Base-by-base conservation (phyloP, 2,888 invertebrate genomes). In the Cantharis rufa region DNA sequence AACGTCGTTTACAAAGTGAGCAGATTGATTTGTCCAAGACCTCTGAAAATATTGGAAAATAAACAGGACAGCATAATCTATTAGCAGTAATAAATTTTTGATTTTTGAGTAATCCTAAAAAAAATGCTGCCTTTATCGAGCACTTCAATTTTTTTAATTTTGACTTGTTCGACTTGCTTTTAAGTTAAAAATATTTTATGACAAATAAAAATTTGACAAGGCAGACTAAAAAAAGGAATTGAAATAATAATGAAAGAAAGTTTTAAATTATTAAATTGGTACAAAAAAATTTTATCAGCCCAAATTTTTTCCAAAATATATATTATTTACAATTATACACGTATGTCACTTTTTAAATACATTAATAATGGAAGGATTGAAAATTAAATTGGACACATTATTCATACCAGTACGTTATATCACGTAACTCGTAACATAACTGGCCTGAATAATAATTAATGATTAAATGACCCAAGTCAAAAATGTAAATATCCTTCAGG, bases 11-110 rank as follows among this genome's bases (percentile, higher is more conserved):
- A 48, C 62, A 68, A 28, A 62, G 66, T 71, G 75, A 76, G 78
- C 73, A 76, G 79, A 79, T 78, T 79, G 80, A 79, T 73, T 80
- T 79, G 75, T 74, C 62, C 75, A 76, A 75, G 71, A 64, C 78
- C 78, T 69, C 75, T 75, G 77, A 74, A 79, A 82, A 79, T 83
- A 83, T 83, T 76, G 83, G 83, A 82, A 83, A 83, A 82, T 81
- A 71, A 81, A 80, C 83, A 83, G 83, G 83, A 79, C 71, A 76
- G 63, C 80, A 83, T 82, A 77, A 83, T 62, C 62, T 21, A 72
- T 75, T 62, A 72, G 76, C 76, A 81, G 80, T 80, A 71, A 48
- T 69, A 66, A 72, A 72, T 70, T 72, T 72, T 48, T 69, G 48
- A 74, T 27, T 73, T 75, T 75, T 68, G 72, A 69, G 64, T 61